These are phyloP conservation scores for Beris morrisii DNA, from an alignment of 2,888 invertebrate species.

Conservation along the genomic window DNA sequence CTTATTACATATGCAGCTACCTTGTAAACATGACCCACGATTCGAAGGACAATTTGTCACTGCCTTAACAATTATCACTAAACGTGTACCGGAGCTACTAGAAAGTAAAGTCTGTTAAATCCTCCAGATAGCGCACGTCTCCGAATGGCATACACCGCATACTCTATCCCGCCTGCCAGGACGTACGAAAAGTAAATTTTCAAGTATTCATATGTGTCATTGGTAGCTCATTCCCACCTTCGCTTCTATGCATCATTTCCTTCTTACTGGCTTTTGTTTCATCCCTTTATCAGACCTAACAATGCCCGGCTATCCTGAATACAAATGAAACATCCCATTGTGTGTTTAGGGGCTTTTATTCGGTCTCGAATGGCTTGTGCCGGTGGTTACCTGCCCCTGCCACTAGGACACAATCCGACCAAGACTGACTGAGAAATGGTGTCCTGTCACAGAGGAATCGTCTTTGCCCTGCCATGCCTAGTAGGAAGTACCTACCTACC, in stretches of 20 bases:
- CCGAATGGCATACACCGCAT: neutral
- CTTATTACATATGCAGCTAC: conserved; percentile 29
- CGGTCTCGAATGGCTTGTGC: neutral
- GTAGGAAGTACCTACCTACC: too few relatives aligned
- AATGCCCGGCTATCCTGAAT: conserved; percentile 25
- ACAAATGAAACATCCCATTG: conserved; percentile 26
- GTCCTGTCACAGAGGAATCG: conserved; percentile 11
- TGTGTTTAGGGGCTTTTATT: neutral
- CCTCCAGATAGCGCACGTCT: conserved; percentile 4
- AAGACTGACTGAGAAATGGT: conserved; percentile 22
- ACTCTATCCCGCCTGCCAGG: neutral
- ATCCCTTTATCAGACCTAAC: conserved; percentile 26
- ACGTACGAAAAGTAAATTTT: conserved; percentile 5
- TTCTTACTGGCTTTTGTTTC: conserved; percentile 25
- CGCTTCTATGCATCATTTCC: neutral
- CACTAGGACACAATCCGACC: neutral
- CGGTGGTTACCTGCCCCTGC: neutral
- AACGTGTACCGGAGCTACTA: neutral
- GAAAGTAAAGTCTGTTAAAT: conserved; percentile 7
- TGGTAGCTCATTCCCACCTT: conserved; percentile 10
- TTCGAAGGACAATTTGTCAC: conserved; percentile 31
- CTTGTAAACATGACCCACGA: conserved; percentile 31
- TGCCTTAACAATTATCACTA: conserved; percentile 31
- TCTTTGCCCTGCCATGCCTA: neutral
- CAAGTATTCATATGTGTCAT: conserved; percentile 17